Base-by-base conservation (phyloP, 2,888 invertebrate genomes). In the Bombylius major region DNA sequence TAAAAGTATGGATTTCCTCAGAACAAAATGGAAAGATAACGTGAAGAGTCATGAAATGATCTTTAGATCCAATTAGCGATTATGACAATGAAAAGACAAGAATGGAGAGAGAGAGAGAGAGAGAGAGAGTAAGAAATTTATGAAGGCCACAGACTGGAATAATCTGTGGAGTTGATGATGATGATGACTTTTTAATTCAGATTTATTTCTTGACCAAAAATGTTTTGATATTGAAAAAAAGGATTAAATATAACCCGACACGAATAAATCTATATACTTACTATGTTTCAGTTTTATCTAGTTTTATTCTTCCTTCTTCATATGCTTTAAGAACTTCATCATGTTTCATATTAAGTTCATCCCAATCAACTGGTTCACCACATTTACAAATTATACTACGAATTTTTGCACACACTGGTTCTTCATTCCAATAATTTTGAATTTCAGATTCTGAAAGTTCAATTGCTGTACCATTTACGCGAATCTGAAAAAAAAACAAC, bases 351-450 rank as follows among this genome's bases (percentile, higher is more conserved):
- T 65, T 64, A 1, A 67, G 61, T 6, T 65, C 55, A 3, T 56
- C 52, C 23, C 65, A 60, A 23, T 66, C 58, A 0, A 68, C 59
- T 0, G 69, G 69, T 48, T 65, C 64, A 13, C 72, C 73, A 13
- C 67, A 69, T 46, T 67, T 64, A 54, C 66, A 68, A 11, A 72
- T 63, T n/a, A 59, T 58, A 39, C 65, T 67, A 4, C 72, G 66
- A 53, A 72, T 68, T 57, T 69, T 65, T 0, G 67, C 62, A 42
- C 63, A 61, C 5, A 69, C 39, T 5, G 60, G 55, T 58, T 72
- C 73, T 23, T 64, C 61, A 23, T 58, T 47, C 72, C 72, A 72
- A 14, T 65, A 57, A 0, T 58, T 61, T 42, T 63, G 56, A 50
- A 70, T 57, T 46, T 65, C 57, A 8, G 42, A 3, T 0, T 62